Evolutionary conservation across 2,888 invertebrate species (phyloP).

Genomic region (Parnassius apollo): DNA sequence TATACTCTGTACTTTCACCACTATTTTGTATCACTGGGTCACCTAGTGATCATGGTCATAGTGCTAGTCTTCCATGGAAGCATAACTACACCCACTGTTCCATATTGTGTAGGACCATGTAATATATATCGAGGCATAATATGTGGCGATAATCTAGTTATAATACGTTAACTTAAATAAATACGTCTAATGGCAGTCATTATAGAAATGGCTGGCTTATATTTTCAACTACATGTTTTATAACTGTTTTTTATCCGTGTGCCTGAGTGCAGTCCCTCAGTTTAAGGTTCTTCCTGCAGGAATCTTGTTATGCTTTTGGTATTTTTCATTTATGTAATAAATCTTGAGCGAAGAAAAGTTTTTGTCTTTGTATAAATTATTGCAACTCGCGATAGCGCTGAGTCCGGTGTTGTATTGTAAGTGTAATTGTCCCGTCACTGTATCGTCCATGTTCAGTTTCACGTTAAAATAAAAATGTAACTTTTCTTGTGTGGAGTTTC

Average conservation of each 20-base stretch:
- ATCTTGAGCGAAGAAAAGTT: neutral
- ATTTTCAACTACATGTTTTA: no score
- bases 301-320: neutral
- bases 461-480: conserved; percentile 7
- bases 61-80: no score
- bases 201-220: no score
- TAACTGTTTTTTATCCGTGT: neutral
- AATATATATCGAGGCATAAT: no score
- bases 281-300: neutral
- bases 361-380: neutral
- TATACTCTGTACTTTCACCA: no score
- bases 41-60: no score
- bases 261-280: neutral
- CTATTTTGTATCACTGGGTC: no score
- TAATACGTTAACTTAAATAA: no score
- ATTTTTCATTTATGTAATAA: neutral
- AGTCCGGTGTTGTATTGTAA: conserved; percentile 14
- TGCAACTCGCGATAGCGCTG: neutral
- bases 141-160: no score
- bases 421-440: conserved; percentile 22
- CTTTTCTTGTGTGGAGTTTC: conserved; percentile 85
- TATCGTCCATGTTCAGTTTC: neutral
- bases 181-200: no score
- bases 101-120: no score
- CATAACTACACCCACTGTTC: no score